These are phyloP conservation scores for Chrysaora quinquecirrha DNA, from an alignment of 30 jellyfish, hydroid and myxozoan genomes.

Conservation along the genomic window DNA sequence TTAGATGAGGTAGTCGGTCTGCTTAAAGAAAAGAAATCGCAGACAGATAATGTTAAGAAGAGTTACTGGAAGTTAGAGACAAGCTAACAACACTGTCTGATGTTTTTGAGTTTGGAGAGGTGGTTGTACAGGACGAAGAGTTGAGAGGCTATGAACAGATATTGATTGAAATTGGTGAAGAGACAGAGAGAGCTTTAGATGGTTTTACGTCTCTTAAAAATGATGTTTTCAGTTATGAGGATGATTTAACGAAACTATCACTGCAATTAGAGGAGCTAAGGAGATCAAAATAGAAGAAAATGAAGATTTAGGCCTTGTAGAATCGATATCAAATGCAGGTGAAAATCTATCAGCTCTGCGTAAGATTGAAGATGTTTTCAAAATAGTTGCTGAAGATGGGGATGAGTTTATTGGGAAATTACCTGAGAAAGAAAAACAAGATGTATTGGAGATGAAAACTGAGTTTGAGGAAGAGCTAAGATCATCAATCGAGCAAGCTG, in stretches of 20 bases:
- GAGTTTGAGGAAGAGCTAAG: constrained; percentile 62
- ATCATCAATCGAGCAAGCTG: constrained; percentile 16
- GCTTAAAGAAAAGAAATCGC: neutral
- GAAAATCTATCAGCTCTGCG: constrained; percentile 27
- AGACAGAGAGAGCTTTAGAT: constrained; percentile 6
- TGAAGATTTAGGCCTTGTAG: neutral
- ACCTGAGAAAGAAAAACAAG: constrained; percentile 11
- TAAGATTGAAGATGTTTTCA: constrained; percentile 45
- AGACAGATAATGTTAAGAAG: neutral
- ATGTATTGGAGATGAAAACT: constrained; percentile 25
- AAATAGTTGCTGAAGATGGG: constrained; percentile 39
- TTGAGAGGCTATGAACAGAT: neutral
- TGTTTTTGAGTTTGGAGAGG: neutral
- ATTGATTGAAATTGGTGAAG: neutral
- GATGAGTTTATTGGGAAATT: constrained; percentile 7
- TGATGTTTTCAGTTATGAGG: constrained; percentile 43
- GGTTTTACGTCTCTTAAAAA: neutral
- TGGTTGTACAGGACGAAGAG: neutral
- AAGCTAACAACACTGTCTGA: neutral
- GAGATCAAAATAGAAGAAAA: neutral
- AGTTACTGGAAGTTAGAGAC: neutral
- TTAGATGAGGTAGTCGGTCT: neutral
- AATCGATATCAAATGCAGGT: neutral
- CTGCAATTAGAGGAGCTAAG: constrained; percentile 42
- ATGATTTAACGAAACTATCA: constrained; percentile 41